Evolutionary conservation across 2,113 vertebrate species (phyloP), one percentile per base, ranked within the genome.

Genomic region (Gnathonemus echidnorhynchus): DNA sequence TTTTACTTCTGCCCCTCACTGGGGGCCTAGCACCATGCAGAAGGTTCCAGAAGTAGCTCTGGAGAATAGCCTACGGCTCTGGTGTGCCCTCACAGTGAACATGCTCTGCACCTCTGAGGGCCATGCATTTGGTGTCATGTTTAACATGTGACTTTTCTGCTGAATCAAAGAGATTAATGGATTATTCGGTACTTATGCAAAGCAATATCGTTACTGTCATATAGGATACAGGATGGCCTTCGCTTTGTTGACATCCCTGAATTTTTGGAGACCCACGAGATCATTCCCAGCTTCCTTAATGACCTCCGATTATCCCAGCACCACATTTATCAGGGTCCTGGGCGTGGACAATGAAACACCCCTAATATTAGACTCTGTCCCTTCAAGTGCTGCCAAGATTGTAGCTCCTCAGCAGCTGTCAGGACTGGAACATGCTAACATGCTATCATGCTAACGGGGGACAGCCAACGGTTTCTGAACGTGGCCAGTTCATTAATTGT

Each of bases 271-370:
- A 95, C 88, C 93, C 92, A 45, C 7, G 11, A 90, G 94, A 95
- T 96, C 95, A 95, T 95, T 96, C 95, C 95, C 95, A 95, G 92
- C 95, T 95, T 96, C 96, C 97, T 94, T 95, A 95, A 94, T 93
- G 95, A 95, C 96, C 95, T 94, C 92, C 92, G 93, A 93, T 95
- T 96, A 94, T 95, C 95, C 93, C 93, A 93, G 90, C 93, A 91
- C 91, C 92, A 94, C 93, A 94, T 95, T 94, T 93, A 92, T 93
- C 93, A 95, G 95, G 93, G 48, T 93, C 87, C 3, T 0, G 88
- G 91, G 94, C 92, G 93, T 93, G 94, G 50, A 49, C 88, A 89
- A 50, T 35, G 94, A 94, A 93, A 93, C 93, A 94, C 93, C 93
- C 94, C 93, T 91, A 93, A 87, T 90, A 94, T 48, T 97, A 97